Evolutionary conservation across 1,140 invertebrate genomes (phyloP), one percentile per base, ranked within the genome.

Genomic region (Dendrolimus kikuchii): DNA sequence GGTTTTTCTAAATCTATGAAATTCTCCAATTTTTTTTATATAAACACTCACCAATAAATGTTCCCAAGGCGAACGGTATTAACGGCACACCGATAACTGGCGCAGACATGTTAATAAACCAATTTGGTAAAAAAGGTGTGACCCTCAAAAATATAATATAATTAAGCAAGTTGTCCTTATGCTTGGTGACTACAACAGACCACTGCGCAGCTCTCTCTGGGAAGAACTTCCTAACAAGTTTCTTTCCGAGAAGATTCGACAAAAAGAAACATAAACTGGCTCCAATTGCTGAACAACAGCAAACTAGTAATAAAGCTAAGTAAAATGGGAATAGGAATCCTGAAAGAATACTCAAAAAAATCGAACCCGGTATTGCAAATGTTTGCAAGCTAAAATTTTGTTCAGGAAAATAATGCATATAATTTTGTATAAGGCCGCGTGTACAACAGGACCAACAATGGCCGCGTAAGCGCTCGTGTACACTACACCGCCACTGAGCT

Each of bases 51-150:
- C 98, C 98, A 90, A 92, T 88, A 89, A 94, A 92, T 59, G 99
- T 99, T 54, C 98, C 99, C 45, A 98, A 66, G 56, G 95, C 96
- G 88, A 99, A 99, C 44, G 96, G 96, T 50, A 91, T 61, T 44
- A 99, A 80, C 10, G 98, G 97, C 36, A 99, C 98, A 70, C 97
- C 96, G 58, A 99, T 95, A 8, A 99, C 94, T 38, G 99, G 99
- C 59, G 98, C 96, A 4, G 95, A 93, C 63, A 99, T 91, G 88
- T 99, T 99, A 65, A 99, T 99, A 86, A 99, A 99, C 99, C 99
- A 99, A 87, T 99, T 99, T 5, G 99, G 99, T 53, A 99, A 87
- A 66, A 99, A 94, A 49, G 99, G 99, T 8, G 99, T 99, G 57
- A 99, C 95, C 62, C 99, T 91, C 44, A 99, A 89, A 85, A 99